Conservation (phyloP, 2,888 invertebrate genomes). For the Xanthia togata region DNA sequence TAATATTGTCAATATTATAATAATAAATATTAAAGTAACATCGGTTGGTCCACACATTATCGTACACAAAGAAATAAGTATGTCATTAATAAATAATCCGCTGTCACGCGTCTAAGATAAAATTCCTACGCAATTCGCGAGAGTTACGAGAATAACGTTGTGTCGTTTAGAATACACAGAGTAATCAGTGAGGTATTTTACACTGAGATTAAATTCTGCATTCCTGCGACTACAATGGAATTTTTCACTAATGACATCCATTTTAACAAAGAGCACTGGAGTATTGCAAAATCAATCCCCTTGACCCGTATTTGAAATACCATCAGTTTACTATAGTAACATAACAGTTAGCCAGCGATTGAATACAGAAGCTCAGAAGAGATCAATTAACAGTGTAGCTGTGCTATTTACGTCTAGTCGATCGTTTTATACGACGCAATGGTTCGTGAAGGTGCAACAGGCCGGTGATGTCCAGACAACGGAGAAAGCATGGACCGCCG, state of each 20-base stretch:
- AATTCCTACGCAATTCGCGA: constrained; percentile 77
- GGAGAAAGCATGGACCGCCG: constrained; percentile 75
- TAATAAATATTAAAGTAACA: constrained; percentile 77
- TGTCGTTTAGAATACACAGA: constrained; percentile 71
- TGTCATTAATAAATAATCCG: constrained; percentile 75
- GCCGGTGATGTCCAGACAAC: constrained; percentile 68
- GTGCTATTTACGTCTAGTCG: constrained; percentile 71
- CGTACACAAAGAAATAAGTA: constrained; percentile 72
- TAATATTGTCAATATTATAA: constrained; percentile 77
- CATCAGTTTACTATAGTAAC: constrained; percentile 18
- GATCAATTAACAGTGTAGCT: constrained; percentile 69
- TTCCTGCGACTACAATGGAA: constrained; percentile 64
- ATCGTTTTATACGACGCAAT: constrained; percentile 56
- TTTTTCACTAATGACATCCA: constrained; percentile 68
- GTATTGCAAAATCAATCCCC: constrained; percentile 21
- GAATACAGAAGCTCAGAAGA: constrained; percentile 49
- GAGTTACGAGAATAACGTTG: constrained; percentile 67
- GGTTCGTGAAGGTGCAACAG: constrained; percentile 64
- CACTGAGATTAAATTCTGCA: constrained; percentile 71
- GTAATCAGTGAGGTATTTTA: constrained; percentile 76
- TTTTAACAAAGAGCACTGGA: constrained; percentile 56
- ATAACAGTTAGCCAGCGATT: constrained; percentile 37
- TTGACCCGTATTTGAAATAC: constrained; percentile 39
- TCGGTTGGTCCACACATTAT: constrained; percentile 74
- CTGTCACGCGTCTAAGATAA: constrained; percentile 77